Evolutionary conservation across 2,797 vertebrate genomes (phyloP).

Genomic region (Monodelphis domestica): DNA sequence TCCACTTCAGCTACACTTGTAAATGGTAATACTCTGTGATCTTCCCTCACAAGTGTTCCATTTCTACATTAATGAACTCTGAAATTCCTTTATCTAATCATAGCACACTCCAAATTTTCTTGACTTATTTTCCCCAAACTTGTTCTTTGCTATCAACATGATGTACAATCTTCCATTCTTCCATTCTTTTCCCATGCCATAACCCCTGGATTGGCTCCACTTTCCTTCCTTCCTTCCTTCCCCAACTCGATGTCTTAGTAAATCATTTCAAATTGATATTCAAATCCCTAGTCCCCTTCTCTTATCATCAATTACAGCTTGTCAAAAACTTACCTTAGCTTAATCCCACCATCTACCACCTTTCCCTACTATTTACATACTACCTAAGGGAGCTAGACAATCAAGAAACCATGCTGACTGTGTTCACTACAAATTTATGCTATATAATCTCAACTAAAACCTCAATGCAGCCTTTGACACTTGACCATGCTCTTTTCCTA

Average conservation of each 20-base stretch:
- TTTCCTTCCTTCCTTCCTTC: too few species aligned
- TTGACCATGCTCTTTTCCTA: background rate
- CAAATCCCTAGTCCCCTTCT: background rate
- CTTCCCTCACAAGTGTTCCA: background rate
- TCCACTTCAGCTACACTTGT: background rate
- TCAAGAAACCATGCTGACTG: background rate
- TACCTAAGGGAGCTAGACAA: background rate
- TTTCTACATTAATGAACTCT: background rate
- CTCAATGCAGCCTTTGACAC: background rate
- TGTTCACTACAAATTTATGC: background rate
- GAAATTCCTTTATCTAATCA: background rate
- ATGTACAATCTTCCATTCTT: background rate
- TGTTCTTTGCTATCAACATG: background rate
- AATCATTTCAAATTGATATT: background rate
- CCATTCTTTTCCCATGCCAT: background rate
- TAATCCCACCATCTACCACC: background rate
- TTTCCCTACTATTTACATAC: background rate
- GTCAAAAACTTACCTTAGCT: background rate
- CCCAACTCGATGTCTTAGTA: background rate
- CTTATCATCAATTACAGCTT: background rate
- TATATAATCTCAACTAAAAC: background rate
- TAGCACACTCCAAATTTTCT: background rate
- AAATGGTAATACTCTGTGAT: background rate
- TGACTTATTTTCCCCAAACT: background rate
- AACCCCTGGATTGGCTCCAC: background rate